Evolutionary conservation across 2,113 vertebrate genomes (phyloP), one percentile per base, ranked within the genome.

Genomic region (Prunella fulvescens): DNA sequence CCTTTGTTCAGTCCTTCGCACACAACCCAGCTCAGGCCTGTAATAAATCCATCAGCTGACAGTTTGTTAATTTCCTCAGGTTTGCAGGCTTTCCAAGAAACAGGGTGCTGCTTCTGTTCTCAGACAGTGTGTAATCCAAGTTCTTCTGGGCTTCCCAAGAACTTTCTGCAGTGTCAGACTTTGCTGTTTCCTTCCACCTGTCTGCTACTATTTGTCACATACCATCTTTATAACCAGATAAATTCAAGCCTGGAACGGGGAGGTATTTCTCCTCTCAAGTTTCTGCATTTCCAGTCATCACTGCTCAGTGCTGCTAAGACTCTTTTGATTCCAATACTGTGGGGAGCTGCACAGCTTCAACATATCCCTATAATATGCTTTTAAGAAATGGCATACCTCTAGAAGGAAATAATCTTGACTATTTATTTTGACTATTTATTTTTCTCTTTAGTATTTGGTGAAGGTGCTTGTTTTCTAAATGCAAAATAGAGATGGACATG

Each of bases 11-110:
- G 47, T 42, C 58, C 37, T 51, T 62, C 3, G 4, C 14, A 62
- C 8, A 2, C 47, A 53, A 11, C 23, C 37, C 0, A 0, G 5
- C 2, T 64, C 31, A 53, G 76, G 24, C 9, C 48, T 35, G 76
- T 42, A 53, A 23, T 17, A n/a, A 13, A 64, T 26, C 37, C 4
- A 2, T 26, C 4, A 4, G 37, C 47, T 51, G 74, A 42, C 47
- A 62, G 29, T 9, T 20, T 26, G 29, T 16, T 22, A 22, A 4
- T 22, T 50, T 51, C 31, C 24, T 28, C 47, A 44, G 40, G 37
- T 53, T 26, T 78, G 47, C 37, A 42, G 45, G 14, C 37, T 53
- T 53, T 44, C 2, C 2, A 79, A 64, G 24, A 28, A 53, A 64
- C 14, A 42, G 29, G 31, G 18, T 64, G 14, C 7, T 10, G 35